These are phyloP conservation scores for Coccyzus lansbergi DNA, from an alignment of 2,797 vertebrate genomes.

Conservation along the genomic window DNA sequence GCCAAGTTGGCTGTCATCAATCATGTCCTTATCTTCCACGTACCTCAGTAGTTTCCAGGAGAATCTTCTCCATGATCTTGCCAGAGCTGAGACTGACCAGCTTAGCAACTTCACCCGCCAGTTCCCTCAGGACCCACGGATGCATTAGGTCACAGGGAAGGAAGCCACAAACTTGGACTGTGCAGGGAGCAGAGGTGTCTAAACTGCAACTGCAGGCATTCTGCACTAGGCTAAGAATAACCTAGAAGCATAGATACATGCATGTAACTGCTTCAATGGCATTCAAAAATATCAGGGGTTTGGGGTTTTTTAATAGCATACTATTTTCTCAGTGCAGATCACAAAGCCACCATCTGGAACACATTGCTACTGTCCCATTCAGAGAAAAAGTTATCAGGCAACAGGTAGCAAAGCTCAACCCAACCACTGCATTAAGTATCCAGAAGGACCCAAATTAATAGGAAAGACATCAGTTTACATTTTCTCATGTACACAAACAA, in stretches of 20 bases:
- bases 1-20: too few relatives aligned
- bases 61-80: too few relatives aligned
- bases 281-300: not conserved
- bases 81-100: too few relatives aligned
- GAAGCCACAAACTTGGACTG: not conserved
- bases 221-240: not conserved
- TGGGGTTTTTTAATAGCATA: too few relatives aligned
- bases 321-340: not conserved
- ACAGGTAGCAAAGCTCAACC: not conserved
- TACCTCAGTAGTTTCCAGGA: too few relatives aligned
- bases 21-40: too few relatives aligned
- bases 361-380: not conserved
- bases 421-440: not conserved
- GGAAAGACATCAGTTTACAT: not conserved
- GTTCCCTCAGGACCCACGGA: too few relatives aligned
- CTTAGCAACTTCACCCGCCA: too few relatives aligned
- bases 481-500: not conserved
- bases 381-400: not conserved
- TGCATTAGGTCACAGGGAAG: not conserved
- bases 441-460: not conserved
- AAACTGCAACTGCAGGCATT: not conserved
- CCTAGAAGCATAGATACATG: not conserved
- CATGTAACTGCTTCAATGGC: not conserved
- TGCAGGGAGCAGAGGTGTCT: not conserved
- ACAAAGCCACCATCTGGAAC: not conserved